These are phyloP conservation scores for Drosophila dives DNA, from an alignment of 2,888 invertebrate species.

Conservation along the genomic window DNA sequence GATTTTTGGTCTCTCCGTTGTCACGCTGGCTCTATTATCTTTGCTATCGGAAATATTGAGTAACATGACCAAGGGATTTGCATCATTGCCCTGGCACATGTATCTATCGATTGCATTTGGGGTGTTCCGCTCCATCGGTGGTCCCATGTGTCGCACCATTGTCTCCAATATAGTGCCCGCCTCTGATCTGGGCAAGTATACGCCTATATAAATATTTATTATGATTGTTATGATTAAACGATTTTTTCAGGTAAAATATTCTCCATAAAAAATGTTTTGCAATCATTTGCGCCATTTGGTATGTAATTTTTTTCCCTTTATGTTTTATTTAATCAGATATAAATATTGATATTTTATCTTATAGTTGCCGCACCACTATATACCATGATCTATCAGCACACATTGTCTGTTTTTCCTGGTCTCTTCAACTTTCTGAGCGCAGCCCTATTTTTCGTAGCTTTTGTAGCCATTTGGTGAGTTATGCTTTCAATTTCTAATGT, in stretches of 20 bases:
- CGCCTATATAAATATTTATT: neutral
- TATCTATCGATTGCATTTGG: constrained; percentile 77
- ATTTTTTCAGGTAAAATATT: constrained; percentile 87
- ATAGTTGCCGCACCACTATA: constrained; percentile 87
- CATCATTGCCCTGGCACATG: constrained; percentile 80
- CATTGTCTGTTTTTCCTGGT: constrained; percentile 87
- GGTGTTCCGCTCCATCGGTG: constrained; percentile 75
- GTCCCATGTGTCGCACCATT: constrained; percentile 83
- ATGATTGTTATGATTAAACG: neutral
- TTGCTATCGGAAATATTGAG: constrained; percentile 73
- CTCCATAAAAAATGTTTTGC: constrained; percentile 88
- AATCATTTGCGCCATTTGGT: constrained; percentile 87
- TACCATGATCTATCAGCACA: constrained; percentile 88
- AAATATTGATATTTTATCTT: neutral
- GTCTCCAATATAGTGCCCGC: constrained; percentile 82
- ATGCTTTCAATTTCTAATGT: neutral
- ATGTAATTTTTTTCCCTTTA: neutral
- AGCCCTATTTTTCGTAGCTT: constrained; percentile 83
- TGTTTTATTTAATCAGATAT: neutral
- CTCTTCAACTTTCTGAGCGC: constrained; percentile 87
- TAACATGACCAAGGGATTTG: constrained; percentile 76
- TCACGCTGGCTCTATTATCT: constrained; percentile 77
- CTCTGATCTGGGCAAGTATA: constrained; percentile 83
- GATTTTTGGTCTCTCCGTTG: constrained; percentile 79
- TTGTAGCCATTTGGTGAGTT: constrained; percentile 78